These are phyloP conservation scores for Novumbra hubbsi DNA, from an alignment of 2,797 vertebrate genomes.

Conservation along the genomic window DNA sequence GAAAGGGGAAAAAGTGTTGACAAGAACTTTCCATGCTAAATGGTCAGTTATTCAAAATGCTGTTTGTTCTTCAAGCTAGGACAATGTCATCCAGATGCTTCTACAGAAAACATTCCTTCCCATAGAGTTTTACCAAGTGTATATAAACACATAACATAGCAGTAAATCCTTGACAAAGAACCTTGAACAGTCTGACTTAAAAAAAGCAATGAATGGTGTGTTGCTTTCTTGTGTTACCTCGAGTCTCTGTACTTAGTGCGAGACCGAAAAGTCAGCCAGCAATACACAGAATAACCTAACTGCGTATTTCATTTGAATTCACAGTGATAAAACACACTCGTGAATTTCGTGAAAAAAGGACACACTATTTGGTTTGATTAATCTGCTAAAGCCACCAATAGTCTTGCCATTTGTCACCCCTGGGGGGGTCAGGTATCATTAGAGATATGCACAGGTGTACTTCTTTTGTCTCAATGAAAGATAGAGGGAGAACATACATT, in stretches of 20 bases:
- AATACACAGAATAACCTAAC: constrained; percentile 78
- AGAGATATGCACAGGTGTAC: constrained; percentile 77
- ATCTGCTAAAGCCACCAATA: constrained; percentile 75
- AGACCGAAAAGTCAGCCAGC: constrained; percentile 64
- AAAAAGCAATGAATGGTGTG: constrained; percentile 52
- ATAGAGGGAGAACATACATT: constrained; percentile 51
- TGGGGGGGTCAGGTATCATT: constrained; percentile 83
- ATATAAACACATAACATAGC: background rate
- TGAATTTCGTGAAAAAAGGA: constrained; percentile 75
- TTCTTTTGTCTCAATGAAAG: constrained; percentile 71
- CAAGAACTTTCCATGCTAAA: constrained; percentile 31
- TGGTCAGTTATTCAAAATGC: background rate
- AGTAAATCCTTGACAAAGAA: constrained; percentile 37
- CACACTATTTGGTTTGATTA: constrained; percentile 79
- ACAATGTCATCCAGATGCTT: background rate
- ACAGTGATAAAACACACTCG: constrained; percentile 79
- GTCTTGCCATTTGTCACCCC: constrained; percentile 63
- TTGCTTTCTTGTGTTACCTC: constrained; percentile 70
- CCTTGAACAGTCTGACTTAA: constrained; percentile 28
- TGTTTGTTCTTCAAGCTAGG: background rate
- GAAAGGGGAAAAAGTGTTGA: constrained; percentile 15
- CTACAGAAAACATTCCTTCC: background rate
- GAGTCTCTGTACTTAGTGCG: constrained; percentile 68
- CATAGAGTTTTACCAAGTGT: background rate
- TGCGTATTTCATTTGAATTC: constrained; percentile 84